Conservation (phyloP, 2,797 vertebrate genomes). For the Poeciliopsis turneri region DNA sequence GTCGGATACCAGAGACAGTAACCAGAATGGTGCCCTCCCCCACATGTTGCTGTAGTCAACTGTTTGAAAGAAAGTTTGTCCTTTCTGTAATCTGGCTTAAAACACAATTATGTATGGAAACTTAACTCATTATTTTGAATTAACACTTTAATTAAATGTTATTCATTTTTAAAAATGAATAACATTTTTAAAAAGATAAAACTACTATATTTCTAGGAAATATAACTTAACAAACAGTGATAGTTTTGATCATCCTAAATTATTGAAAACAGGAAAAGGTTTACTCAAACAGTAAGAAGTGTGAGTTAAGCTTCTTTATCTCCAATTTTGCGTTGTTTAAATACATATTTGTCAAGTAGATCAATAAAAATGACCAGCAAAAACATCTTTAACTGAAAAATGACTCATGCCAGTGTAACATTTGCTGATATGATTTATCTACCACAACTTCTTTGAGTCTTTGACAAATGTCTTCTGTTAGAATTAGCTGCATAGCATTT, state of each 20-base stretch:
- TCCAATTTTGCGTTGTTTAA: neutral
- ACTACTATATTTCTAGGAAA: neutral
- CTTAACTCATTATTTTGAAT: neutral
- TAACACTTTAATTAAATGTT: no score
- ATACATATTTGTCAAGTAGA: neutral
- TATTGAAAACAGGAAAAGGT: neutral
- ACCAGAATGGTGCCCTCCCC: neutral
- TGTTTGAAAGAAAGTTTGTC: neutral
- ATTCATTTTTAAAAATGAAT: no score
- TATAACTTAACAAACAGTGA: neutral
- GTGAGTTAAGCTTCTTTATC: neutral
- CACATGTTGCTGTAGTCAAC: neutral
- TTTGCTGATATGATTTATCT: neutral
- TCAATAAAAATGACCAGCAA: neutral
- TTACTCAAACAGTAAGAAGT: neutral
- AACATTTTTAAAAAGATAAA: neutral
- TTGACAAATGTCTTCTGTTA: neutral
- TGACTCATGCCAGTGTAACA: neutral
- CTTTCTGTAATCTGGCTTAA: neutral
- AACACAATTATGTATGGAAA: neutral
- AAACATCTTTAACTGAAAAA: neutral
- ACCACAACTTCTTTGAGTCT: neutral
- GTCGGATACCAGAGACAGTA: neutral
- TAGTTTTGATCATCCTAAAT: neutral
- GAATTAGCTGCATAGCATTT: slow-evolving; percentile 67